Evolutionary conservation across 1,140 invertebrate species (phyloP).

Genomic region (Hylaeus anthracinus): DNA sequence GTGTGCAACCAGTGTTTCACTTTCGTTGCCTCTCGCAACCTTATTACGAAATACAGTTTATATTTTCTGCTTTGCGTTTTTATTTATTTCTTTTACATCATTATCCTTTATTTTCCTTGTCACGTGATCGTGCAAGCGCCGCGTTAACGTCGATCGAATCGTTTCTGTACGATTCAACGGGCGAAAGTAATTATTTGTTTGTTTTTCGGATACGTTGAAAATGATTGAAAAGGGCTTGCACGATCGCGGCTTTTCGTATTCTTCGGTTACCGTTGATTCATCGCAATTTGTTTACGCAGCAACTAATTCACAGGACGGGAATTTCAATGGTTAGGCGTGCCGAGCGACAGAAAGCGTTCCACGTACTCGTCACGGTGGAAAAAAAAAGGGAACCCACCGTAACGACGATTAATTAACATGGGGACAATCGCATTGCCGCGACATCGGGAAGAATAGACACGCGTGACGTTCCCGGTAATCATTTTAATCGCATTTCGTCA

Average conservation of each 20-base stretch:
- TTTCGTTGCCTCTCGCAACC: conserved; percentile 59
- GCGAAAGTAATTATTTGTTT: neutral
- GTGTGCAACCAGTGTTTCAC: conserved; percentile 59
- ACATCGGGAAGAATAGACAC: conserved; percentile 12
- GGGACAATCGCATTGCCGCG: conserved; percentile 15
- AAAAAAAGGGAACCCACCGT: neutral
- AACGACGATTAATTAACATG: conserved; percentile 38
- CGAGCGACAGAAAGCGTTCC: neutral
- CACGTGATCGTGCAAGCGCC: conserved; percentile 19
- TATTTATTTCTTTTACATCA: conserved; percentile 56
- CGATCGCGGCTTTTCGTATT: neutral
- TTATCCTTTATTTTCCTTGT: conserved; percentile 30
- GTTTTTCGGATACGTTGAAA: neutral
- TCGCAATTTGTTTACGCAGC: neutral
- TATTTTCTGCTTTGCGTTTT: conserved; percentile 62
- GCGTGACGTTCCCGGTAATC: conserved; percentile 22
- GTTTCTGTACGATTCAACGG: neutral
- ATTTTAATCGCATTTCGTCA: conserved; percentile 34
- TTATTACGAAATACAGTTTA: conserved; percentile 67
- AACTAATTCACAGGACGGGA: neutral
- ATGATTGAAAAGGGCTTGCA: conserved; percentile 23
- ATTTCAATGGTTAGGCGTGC: neutral
- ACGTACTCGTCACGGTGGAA: neutral
- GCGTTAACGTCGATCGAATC: no score
- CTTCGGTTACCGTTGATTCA: neutral